Base-by-base conservation (phyloP, 1,140 invertebrate species). In the Magallana gigas region DNA sequence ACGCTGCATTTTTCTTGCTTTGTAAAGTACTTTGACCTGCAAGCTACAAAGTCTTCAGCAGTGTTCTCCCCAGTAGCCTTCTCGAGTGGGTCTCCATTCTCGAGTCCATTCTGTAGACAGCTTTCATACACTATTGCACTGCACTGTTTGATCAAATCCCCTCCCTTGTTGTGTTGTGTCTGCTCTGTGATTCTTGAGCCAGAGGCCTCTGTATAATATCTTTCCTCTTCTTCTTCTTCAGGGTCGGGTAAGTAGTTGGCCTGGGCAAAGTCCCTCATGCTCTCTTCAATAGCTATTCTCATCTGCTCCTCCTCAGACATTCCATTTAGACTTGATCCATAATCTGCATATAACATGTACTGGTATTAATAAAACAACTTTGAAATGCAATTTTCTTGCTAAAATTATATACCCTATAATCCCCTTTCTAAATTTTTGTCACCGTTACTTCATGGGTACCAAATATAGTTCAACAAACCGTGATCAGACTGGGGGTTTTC, bases 231-330 rank as follows among this genome's bases (percentile, higher is more conserved):
- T 23, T 71, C 64, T 23, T 76, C 68, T 11, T 29, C 68, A 4
- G 0, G 68, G 11, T 36, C 23, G 1, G 68, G 68, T 23, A 76
- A 12, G 23, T 76, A 76, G 68, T 76, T 76, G 11, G 48, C 36
- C 36, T 57, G 64, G 82, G 85, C 86, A 48, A 64, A 85, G 36
- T 89, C 84, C 60, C 81, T 85, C 64, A 92, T 64, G 87, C 91
- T 92, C 56, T 87, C 48, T 23, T 90, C 87, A 71, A 91, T 89
- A 18, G 90, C 91, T n/a, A 90, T 57, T 68, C 84, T 58, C 60
- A 90, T 83, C 76, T 88, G 87, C 62, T 90, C 89, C 14, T 90
- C 85, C 62, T 90, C 89, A 8, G 89, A 87, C 87, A 90, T 83
- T 12, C 48, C 83, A 64, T 88, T n/a, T 1, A 90, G 60, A 76